These are phyloP conservation scores for Protobothrops mucrosquamatus DNA, from an alignment of 2,113 vertebrate genomes.

Conservation along the genomic window DNA sequence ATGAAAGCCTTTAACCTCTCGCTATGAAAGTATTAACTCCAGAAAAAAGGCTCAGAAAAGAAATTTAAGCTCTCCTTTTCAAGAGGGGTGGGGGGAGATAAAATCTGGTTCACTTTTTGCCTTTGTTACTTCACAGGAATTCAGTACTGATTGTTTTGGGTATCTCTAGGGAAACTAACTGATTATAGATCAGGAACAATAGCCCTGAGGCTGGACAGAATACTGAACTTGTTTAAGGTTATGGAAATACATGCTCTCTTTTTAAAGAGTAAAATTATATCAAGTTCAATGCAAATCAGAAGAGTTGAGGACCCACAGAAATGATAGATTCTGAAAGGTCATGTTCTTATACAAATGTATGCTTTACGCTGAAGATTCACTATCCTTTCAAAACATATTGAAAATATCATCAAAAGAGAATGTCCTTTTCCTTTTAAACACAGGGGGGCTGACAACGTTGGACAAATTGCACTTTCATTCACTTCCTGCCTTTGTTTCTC, in stretches of 20 bases:
- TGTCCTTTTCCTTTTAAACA: neutral
- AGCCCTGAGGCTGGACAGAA: constrained; percentile 15
- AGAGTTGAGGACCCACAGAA: neutral
- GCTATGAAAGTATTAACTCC: constrained; percentile 22
- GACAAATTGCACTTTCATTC: neutral
- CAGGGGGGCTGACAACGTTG: neutral
- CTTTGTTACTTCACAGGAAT: constrained; percentile 48
- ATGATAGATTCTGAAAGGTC: neutral
- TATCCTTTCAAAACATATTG: neutral
- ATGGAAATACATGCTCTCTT: constrained; percentile 39
- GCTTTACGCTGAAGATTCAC: neutral
- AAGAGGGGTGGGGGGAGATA: constrained; percentile 27
- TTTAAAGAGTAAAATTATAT: constrained; percentile 14
- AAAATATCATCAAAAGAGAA: neutral
- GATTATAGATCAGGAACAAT: constrained; percentile 32
- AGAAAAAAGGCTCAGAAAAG: constrained; percentile 43
- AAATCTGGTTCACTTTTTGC: constrained; percentile 22
- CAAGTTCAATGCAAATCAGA: constrained; percentile 14
- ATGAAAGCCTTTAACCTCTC: constrained; percentile 23
- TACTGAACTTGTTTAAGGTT: constrained; percentile 42
- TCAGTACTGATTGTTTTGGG: constrained; percentile 18
- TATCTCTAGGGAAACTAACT: constrained; percentile 29
- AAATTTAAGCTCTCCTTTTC: constrained; percentile 27
- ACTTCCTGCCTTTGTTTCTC: neutral
- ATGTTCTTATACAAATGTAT: neutral